phyloP scores from a whole-genome alignment of 2,888 invertebrate species.

The Hemicrepidius hirtus region DNA sequence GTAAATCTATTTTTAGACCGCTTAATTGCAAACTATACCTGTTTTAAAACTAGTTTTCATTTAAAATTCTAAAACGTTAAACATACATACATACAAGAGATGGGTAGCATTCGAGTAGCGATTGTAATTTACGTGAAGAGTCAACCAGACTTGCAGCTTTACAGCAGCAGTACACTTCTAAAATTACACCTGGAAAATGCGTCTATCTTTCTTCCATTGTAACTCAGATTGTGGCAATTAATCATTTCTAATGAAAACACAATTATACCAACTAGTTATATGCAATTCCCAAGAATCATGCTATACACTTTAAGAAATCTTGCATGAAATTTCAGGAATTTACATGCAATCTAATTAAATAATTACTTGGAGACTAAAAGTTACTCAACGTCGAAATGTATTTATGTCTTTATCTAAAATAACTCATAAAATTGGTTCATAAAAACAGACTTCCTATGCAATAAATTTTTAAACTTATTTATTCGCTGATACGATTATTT shows the following conservation, averaged over 20 bases:
- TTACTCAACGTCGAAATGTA: too few relatives aligned
- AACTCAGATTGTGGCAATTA: conserved; percentile 8
- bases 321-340: too few relatives aligned
- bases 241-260: conserved; percentile 23
- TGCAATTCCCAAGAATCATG: too few relatives aligned
- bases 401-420: too few relatives aligned
- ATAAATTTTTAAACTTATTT: too few relatives aligned
- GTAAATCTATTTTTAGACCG: conserved; percentile 46
- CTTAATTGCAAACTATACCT: conserved; percentile 48
- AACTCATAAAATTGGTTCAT: too few relatives aligned
- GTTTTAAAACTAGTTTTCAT: conserved; percentile 42
- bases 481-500: too few relatives aligned
- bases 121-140: conserved; percentile 42
- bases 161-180: conserved; percentile 21
- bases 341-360: too few relatives aligned
- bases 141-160: conserved; percentile 5
- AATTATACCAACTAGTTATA: conserved; percentile 11
- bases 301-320: too few relatives aligned
- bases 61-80: conserved; percentile 44
- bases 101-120: conserved; percentile 39
- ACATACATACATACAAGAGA: conserved; percentile 37
- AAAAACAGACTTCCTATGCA: too few relatives aligned
- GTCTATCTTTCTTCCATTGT: conserved; percentile 25
- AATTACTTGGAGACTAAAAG: too few relatives aligned
- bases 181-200: conserved; percentile 27